A percentile compares a stretch with the other conserved stretches of the same genome.
Conservation (phyloP, 2,113 vertebrate species). For the Aythya baeri region DNA sequence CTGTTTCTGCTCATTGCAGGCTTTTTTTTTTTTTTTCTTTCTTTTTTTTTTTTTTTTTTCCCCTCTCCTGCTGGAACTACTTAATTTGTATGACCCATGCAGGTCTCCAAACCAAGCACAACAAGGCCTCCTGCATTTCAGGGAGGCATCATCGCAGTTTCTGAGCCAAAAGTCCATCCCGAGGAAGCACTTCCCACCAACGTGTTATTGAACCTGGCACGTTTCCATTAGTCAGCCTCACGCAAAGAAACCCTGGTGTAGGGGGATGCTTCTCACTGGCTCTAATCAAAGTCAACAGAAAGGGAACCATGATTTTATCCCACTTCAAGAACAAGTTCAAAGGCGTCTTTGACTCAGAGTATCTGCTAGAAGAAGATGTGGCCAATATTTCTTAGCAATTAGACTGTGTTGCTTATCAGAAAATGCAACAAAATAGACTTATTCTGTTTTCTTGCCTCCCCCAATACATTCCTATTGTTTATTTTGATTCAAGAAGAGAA, state of each 20-base stretch:
- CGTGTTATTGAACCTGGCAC: rapidly evolving
- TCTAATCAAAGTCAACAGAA: not conserved
- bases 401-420: not conserved
- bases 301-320: not conserved
- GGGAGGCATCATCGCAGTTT: not conserved
- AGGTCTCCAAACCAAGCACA: not conserved
- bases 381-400: constrained; percentile 28
- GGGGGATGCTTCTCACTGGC: not conserved
- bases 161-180: not conserved
- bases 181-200: not conserved
- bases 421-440: constrained; percentile 9
- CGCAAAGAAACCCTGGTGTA: rapidly evolving
- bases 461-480: constrained; percentile 48
- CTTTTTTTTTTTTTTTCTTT: not conserved
- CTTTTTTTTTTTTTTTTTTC: not conserved
- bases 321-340: not conserved
- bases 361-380: not conserved
- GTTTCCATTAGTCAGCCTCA: rapidly evolving
- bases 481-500: constrained; percentile 63
- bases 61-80: not conserved
- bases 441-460: constrained; percentile 39
- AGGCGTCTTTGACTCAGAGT: not conserved
- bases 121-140: not conserved
- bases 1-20: not conserved
- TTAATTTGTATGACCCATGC: not conserved